Conservation (phyloP, 2,888 invertebrate species). For the Stenichneumon culpator region DNA sequence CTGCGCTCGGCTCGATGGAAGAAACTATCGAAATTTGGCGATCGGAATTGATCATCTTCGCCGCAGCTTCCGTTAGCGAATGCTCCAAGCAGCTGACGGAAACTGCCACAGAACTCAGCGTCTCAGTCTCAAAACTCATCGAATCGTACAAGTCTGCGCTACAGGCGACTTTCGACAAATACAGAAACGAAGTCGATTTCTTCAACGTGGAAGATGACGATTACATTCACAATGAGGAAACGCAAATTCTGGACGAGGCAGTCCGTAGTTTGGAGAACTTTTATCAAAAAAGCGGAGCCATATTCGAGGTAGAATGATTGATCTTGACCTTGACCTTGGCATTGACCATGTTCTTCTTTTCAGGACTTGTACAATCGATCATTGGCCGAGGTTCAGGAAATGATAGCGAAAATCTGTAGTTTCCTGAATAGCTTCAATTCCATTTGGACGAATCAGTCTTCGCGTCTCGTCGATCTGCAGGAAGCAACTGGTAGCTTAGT, state of each 20-base stretch:
- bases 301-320: constrained; percentile 47
- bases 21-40: constrained; percentile 50
- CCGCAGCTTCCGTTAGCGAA: constrained; percentile 52
- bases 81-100: constrained; percentile 49
- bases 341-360: background rate
- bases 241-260: constrained; percentile 45
- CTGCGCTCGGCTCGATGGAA: constrained; percentile 44
- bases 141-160: constrained; percentile 59
- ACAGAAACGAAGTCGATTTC: constrained; percentile 52
- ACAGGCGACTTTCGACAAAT: constrained; percentile 44
- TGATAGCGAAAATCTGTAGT: constrained; percentile 26
- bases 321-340: background rate
- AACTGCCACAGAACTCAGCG: constrained; percentile 37
- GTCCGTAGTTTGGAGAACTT: constrained; percentile 37
- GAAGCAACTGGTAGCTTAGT: constrained; percentile 38
- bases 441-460: constrained; percentile 47
- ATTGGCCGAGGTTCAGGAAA: constrained; percentile 19
- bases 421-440: constrained; percentile 57
- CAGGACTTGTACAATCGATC: constrained; percentile 56
- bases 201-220: constrained; percentile 44
- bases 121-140: constrained; percentile 50
- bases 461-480: constrained; percentile 48
- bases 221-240: constrained; percentile 54
- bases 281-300: constrained; percentile 28
- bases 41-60: constrained; percentile 61